Base-by-base conservation (phyloP, 2,888 invertebrate species). In the Aporophyla nigra region DNA sequence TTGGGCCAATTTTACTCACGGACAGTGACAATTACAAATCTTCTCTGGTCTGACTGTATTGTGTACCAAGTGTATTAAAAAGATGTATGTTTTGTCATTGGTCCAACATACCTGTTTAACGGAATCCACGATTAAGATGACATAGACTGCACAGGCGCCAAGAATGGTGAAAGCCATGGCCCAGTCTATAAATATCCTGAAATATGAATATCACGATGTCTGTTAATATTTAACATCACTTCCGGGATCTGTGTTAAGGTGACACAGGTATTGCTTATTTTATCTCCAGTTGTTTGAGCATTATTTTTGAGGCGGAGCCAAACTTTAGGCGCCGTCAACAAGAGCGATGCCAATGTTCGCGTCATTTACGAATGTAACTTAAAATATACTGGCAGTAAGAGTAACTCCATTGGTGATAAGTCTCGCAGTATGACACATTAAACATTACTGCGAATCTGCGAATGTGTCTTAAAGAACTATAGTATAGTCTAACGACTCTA, bases 81-180 rank as follows among this genome's bases (percentile, higher is more conserved):
- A 65, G 24, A 66, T 49, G 49, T 71, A 80, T 83, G 74, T 80
- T 63, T 91, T 90, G 91, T 83, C 86, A 87, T 70, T 59, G 68
- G 82, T 89, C 91, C 91, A 92, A 93, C 93, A 94, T 95, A 98
- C 98, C 97, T 98, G 97, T 89, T 97, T 93, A n/a, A 98, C 96
- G 43, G 98, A 97, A 78, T 97, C 97, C 59, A 98, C 97, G 78
- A 98, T 97, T 88, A 98, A 97, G 69, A 98, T 98, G 82, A 98
- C 97, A 94, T 98, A 98, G 1, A 98, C 98, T 79, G 98, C 98
- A 74, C 97, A 97, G 69, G 98, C 98, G 89, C 98, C 97, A 93
- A 97, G 97, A 94, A 98, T 98, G 67, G 98, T 98, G 76, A 98
- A 96, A 92, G 98, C 97, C 90, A 98, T 96, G 33, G 98, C 97